Conservation (phyloP, 2,113 vertebrate species). For the Strigops habroptila region DNA sequence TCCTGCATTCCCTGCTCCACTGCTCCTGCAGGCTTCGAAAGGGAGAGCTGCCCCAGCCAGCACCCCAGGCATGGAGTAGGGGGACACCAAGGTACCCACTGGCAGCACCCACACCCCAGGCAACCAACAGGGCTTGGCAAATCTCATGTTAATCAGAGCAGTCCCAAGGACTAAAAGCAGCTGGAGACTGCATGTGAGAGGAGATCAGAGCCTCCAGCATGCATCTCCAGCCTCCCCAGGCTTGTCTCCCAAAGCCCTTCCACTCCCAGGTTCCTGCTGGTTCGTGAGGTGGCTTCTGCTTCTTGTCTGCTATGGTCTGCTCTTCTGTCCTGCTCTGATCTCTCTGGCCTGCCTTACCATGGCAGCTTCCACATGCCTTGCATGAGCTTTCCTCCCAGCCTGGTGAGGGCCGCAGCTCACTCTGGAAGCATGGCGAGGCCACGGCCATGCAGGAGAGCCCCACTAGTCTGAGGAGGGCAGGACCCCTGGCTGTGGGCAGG, state of each 20-base stretch:
- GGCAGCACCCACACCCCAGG: not conserved
- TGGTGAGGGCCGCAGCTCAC: accelerated
- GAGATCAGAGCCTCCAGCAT: not conserved
- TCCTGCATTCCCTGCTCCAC: not conserved
- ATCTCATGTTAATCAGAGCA: not conserved
- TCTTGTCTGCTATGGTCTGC: not conserved
- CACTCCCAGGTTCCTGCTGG: not conserved
- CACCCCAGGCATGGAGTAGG: accelerated
- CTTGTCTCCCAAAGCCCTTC: not conserved
- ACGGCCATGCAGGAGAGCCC: not conserved
- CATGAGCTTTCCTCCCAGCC: not conserved
- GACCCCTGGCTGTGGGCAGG: not conserved
- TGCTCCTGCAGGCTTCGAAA: not conserved
- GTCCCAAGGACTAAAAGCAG: not conserved
- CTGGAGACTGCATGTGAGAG: not conserved
- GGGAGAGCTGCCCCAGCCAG: not conserved
- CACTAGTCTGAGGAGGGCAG: not conserved
- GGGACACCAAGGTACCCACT: not conserved
- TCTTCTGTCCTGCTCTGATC: not conserved
- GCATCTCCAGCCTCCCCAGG: not conserved
- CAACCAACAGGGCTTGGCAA: not conserved
- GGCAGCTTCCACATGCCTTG: not conserved
- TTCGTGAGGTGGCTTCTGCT: not conserved
- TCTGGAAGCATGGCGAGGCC: not conserved
- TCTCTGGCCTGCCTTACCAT: not conserved